Evolutionary conservation across 2,888 invertebrate genomes (phyloP), one percentile per base, ranked within the genome.

Genomic region (Fissipunctia ypsillon): DNA sequence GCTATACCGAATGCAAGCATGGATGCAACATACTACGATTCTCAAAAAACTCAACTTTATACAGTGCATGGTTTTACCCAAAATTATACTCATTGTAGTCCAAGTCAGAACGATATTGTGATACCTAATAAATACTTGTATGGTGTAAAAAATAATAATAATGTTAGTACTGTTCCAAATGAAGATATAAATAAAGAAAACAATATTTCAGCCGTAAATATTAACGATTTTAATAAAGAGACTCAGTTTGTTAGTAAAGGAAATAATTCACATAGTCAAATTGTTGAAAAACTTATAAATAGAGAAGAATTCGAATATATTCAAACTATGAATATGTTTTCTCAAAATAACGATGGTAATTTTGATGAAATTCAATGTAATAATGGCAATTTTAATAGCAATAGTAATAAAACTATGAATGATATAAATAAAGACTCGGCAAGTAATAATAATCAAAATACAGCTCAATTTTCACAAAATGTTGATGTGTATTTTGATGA

Each of bases 81-180:
- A 77, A 81, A 85, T 35, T 82, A 81, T 28, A 89, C 90, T 0
- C 91, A 93, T 67, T 88, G 88, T 0, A 94, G 93, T 75, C 88
- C 90, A 78, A 93, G 92, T 45, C 94, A 94, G 76, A 69, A 75
- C 38, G 79, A 88, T 5, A 73, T 92, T 6, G 10, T 72, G 0
- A 80, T 92, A 50, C 80, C 89, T 3, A 81, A 88, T 10, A 89
- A 89, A 69, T 88, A 86, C 45, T 84, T 93, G 31, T 78, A 68
- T 31, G 72, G 63, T 12, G 7, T n/a, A 6, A 69, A 80, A 31
- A 81, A 77, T 31, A 64, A 76, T 31, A 78, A 73, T 9, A 66
- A 35, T 12, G 16, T 3, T 28, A 56, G 0, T 14, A 35, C 1
- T n/a, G n/a, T 31, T 4, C 6, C 19, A 65, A 68, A 61, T 73